Base-by-base conservation (phyloP, 2,888 invertebrate genomes). In the Agrilus biguttatus region DNA sequence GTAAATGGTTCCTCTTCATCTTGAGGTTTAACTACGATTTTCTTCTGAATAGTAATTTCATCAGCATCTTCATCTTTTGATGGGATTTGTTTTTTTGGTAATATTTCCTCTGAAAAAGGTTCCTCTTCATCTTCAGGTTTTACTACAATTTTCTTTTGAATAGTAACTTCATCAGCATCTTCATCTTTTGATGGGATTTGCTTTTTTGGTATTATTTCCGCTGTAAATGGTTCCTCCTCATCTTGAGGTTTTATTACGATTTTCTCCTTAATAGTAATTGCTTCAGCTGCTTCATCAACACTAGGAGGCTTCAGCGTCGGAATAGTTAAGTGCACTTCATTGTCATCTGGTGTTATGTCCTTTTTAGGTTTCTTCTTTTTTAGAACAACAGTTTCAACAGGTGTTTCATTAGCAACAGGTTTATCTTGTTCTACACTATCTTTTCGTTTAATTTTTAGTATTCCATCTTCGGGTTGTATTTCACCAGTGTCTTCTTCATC, bases 241-340 rank as follows among this genome's bases (percentile, higher is more conserved):
- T 28, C 14, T 8, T 28, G 33, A 33, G 39, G 32, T 28, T 39
- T 33, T 8, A 39, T 10, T 6, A 14, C 33, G 14, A 14, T 17
- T 5, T 33, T 32, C 58, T 80, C 82, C 57, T 80, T 80, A 12
- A 83, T 70, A 0, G 77, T 83, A 17, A 80, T n/a, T n/a, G n/a
- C n/a, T 54, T 74, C 71, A 40, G 72, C 69, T 44, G 69, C 68
- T 54, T 74, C 70, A 10, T 43, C 47, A 19, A 36, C 46, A n/a
- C 43, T 42, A 34, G 42, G 39, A 2, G 23, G 23, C 37, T 43
- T 39, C n/a, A 36, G 32, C 37, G 46, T 48, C 37, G 28, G 28
- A 10, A 10, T 4, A 10, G 10, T 28, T 10, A 28, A 10, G 4
- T 28, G 10, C 10, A 28, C 42, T 60, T 61, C 36, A 61, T 61